Conservation (phyloP, 2,113 vertebrate genomes). For the Fregata magnificens region DNA sequence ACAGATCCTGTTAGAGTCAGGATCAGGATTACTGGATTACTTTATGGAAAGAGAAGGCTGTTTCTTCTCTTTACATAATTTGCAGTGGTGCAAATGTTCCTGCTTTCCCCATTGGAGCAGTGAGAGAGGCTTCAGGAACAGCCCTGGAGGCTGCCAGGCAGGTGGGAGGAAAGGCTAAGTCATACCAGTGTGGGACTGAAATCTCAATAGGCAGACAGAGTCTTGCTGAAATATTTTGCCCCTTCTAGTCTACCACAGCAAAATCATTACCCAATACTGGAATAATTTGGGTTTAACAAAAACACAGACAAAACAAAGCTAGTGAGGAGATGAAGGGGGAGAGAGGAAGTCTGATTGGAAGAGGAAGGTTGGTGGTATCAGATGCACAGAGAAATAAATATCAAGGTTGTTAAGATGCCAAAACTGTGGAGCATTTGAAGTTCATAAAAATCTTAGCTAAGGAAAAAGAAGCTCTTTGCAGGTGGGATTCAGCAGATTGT, state of each 20-base stretch:
- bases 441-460: not conserved
- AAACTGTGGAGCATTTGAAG: not conserved
- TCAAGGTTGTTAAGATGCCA: not conserved
- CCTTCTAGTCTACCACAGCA: not conserved
- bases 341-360: not conserved
- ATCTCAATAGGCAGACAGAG: not conserved
- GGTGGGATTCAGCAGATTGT: not conserved
- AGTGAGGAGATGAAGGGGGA: not conserved
- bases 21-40: not conserved
- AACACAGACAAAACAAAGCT: not conserved
- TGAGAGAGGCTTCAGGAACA: not conserved
- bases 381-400: not conserved
- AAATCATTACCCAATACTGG: not conserved
- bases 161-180: not conserved
- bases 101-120: rapidly evolving
- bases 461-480: not conserved
- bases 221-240: not conserved
- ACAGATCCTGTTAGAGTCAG: not conserved
- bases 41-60: not conserved
- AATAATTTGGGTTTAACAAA: not conserved
- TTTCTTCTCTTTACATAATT: not conserved
- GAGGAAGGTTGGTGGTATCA: not conserved
- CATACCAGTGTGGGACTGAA: not conserved
- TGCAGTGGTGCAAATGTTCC: not conserved
- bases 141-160: not conserved